phyloP scores from a whole-genome alignment of 2,797 vertebrate species.

The Pipistrellus kuhlii region DNA sequence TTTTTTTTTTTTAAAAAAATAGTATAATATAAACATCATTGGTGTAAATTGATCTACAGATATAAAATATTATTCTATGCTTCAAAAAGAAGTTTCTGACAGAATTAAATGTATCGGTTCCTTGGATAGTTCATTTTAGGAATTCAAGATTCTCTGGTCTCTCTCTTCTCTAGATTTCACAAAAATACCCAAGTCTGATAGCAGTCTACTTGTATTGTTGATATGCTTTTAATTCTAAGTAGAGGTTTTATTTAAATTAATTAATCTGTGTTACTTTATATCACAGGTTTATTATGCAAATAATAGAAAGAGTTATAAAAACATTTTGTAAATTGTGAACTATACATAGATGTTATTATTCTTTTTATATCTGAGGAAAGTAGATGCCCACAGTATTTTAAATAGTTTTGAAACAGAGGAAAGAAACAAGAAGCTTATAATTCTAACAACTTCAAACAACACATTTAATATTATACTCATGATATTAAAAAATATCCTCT shows the following conservation, averaged over 20 bases:
- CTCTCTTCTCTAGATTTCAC: neutral
- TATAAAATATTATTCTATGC: neutral
- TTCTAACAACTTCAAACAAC: constrained; percentile 41
- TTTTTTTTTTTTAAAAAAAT: neutral
- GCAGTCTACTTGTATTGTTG: neutral
- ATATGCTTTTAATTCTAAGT: neutral
- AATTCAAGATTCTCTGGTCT: neutral
- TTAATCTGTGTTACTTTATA: neutral
- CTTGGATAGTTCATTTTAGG: neutral
- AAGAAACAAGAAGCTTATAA: neutral
- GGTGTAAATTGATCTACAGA: neutral
- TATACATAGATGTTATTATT: neutral
- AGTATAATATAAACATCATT: neutral
- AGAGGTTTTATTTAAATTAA: constrained; percentile 12
- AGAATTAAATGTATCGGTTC: neutral
- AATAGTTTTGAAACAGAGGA: constrained; percentile 1
- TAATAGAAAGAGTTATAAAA: neutral
- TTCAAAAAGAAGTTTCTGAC: neutral
- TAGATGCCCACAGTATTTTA: neutral
- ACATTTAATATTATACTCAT: neutral
- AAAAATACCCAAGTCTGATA: neutral
- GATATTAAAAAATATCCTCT: neutral
- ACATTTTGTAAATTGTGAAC: neutral
- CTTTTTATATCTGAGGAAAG: neutral
- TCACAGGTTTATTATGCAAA: neutral